phyloP scores from a whole-genome alignment of 1,140 invertebrate species.

The Bombus polaris region DNA sequence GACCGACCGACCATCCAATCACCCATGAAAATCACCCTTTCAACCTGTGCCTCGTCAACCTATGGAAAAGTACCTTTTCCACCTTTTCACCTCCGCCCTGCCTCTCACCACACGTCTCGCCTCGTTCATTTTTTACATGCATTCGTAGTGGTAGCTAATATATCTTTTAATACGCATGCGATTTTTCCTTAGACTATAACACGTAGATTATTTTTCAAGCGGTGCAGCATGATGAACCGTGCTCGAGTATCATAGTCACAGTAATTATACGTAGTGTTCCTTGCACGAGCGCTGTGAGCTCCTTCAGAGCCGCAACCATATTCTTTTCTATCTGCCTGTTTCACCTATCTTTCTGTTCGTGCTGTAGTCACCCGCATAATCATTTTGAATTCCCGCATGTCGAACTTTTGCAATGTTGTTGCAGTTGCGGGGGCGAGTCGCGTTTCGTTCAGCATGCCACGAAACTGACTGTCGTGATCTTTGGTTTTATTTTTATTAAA shows the following conservation, averaged over 20 bases:
- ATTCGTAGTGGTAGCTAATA: slow-evolving; percentile 54
- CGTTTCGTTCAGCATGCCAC: slow-evolving; percentile 55
- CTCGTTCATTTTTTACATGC: slow-evolving; percentile 68
- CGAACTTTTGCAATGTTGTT: slow-evolving; percentile 39
- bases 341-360: slow-evolving; percentile 44
- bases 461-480: slow-evolving; percentile 42
- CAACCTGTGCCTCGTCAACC: not conserved
- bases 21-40: slow-evolving; percentile 30
- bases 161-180: slow-evolving; percentile 51
- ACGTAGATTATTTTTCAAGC: slow-evolving; percentile 53
- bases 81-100: slow-evolving; percentile 2
- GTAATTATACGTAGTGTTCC: slow-evolving; percentile 35
- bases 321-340: slow-evolving; percentile 40
- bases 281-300: slow-evolving; percentile 52
- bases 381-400: slow-evolving; percentile 62
- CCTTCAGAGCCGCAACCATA: slow-evolving; percentile 51
- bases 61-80: not conserved
- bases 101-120: slow-evolving; percentile 64
- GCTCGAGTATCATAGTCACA: slow-evolving; percentile 52
- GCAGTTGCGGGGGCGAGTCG: slow-evolving; percentile 65
- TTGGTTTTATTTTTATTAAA: not conserved
- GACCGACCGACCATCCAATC: slow-evolving; percentile 68
- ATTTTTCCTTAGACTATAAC: slow-evolving; percentile 13
- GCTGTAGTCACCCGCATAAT: slow-evolving; percentile 66
- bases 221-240: slow-evolving; percentile 64